A percentile compares a stretch with the other conserved stretches of the same genome.
Conservation (phyloP, 2,113 vertebrate species). For the Pterocles gutturalis region DNA sequence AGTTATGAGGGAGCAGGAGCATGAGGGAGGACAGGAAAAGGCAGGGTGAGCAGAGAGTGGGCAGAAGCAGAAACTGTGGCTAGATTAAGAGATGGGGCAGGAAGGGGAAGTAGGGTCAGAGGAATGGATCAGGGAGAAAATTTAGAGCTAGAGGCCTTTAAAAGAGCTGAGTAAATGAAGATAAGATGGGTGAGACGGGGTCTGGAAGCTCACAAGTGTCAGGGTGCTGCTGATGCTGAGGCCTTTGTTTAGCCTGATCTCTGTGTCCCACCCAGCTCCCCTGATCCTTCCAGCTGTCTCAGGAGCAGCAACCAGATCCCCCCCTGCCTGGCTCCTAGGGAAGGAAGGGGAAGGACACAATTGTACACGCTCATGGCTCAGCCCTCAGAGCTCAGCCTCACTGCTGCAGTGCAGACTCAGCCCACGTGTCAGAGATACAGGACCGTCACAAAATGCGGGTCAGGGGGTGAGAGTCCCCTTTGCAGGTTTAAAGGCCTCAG, state of each 20-base stretch:
- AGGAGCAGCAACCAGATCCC: not conserved
- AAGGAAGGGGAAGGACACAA: not conserved
- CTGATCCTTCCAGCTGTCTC: not conserved
- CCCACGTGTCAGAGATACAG: not conserved
- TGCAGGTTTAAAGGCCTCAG: not conserved
- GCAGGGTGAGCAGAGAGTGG: not conserved
- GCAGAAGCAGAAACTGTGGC: not conserved
- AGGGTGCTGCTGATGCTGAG: not conserved
- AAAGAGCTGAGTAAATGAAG: not conserved
- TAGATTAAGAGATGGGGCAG: not conserved
- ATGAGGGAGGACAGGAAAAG: conserved; percentile 9
- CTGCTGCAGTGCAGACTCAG: not conserved
- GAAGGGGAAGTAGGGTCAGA: not conserved
- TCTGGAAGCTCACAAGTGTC: not conserved
- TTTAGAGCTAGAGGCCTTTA: not conserved
- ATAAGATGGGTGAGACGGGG: not conserved
- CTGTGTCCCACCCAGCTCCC: not conserved
- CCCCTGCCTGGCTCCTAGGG: not conserved
- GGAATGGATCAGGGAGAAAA: not conserved
- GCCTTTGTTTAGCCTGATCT: not conserved
- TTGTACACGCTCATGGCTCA: not conserved
- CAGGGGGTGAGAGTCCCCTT: not conserved
- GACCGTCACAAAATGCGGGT: not conserved
- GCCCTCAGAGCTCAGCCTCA: not conserved
- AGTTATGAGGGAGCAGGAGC: not conserved